Conservation (phyloP, 2,888 invertebrate genomes). For the Epinotia ramella region DNA sequence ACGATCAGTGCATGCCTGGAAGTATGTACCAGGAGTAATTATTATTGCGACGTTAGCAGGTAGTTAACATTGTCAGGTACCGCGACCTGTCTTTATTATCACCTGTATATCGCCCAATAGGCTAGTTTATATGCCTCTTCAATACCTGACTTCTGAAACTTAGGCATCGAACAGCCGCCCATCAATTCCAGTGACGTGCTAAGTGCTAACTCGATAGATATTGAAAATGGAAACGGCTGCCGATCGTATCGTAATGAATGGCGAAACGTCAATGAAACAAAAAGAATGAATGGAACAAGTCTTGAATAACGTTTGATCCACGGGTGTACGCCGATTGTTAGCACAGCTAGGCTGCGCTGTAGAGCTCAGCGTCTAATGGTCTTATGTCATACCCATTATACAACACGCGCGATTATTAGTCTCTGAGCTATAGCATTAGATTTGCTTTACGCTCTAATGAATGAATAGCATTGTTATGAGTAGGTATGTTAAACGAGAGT, state of each 20-base stretch:
- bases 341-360: constrained; percentile 15
- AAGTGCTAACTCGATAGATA: constrained; percentile 7
- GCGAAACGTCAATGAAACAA: constrained; percentile 61
- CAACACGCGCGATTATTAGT: constrained; percentile 21
- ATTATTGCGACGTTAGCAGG: constrained; percentile 8
- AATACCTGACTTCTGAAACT: neutral
- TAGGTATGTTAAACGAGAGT: constrained; percentile 27
- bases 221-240: constrained; percentile 20
- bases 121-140: constrained; percentile 15
- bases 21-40: neutral
- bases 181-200: constrained; percentile 13
- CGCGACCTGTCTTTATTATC: neutral
- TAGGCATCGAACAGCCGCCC: neutral
- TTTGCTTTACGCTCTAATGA: constrained; percentile 41
- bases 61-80: neutral
- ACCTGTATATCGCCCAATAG: neutral
- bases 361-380: constrained; percentile 14
- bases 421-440: constrained; percentile 17
- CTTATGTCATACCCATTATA: constrained; percentile 8
- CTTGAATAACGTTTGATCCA: constrained; percentile 53
- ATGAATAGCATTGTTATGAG: constrained; percentile 34
- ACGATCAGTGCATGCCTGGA: constrained; percentile 2
- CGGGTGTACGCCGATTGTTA: constrained; percentile 47
- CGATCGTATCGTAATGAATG: constrained; percentile 52
- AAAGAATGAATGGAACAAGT: constrained; percentile 61